Percentiles rank a stretch among this genome's conserved stretches.
These are phyloP conservation scores for Sarcophaga rosellei DNA, from an alignment of 2,888 invertebrate species.

Conservation along the genomic window DNA sequence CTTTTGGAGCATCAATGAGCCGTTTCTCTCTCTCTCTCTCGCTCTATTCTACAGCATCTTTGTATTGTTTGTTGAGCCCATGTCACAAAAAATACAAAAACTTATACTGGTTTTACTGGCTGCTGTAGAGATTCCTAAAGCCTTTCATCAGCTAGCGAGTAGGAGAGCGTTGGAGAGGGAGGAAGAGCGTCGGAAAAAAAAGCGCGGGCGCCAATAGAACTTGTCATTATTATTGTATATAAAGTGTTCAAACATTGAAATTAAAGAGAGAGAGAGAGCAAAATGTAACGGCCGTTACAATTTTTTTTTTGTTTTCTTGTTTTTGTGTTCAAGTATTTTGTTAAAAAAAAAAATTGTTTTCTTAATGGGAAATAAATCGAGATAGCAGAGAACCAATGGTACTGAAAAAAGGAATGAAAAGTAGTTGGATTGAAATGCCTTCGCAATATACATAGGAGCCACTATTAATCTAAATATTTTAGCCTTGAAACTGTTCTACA, in stretches of 20 bases:
- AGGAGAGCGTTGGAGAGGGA: conserved; percentile 1
- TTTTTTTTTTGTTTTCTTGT: conserved; percentile 18
- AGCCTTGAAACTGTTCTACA: too few relatives aligned
- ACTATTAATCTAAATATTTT: background rate
- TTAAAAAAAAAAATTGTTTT: conserved; percentile 20
- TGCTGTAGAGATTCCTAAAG: conserved; percentile 45
- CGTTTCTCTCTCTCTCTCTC: background rate
- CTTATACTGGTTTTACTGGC: conserved; percentile 60
- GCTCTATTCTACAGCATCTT: background rate
- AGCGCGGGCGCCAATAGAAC: conserved; percentile 67
- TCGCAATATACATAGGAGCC: background rate
- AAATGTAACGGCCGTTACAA: conserved; percentile 58
- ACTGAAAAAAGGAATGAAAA: background rate
- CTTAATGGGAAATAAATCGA: conserved; percentile 32
- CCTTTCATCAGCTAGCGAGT: background rate
- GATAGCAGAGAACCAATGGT: conserved; percentile 24
- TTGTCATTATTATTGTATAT: conserved; percentile 49
- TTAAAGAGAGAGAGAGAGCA: background rate
- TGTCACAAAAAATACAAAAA: background rate
- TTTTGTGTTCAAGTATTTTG: conserved; percentile 22
- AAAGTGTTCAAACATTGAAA: conserved; percentile 50
- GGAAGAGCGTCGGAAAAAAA: conserved; percentile 35
- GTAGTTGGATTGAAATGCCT: background rate
- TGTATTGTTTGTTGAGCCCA: conserved; percentile 34
- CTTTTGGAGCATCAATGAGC: conserved; percentile 50